Conservation (phyloP, 2,113 vertebrate species). For the Tragelaphus strepsiceros region DNA sequence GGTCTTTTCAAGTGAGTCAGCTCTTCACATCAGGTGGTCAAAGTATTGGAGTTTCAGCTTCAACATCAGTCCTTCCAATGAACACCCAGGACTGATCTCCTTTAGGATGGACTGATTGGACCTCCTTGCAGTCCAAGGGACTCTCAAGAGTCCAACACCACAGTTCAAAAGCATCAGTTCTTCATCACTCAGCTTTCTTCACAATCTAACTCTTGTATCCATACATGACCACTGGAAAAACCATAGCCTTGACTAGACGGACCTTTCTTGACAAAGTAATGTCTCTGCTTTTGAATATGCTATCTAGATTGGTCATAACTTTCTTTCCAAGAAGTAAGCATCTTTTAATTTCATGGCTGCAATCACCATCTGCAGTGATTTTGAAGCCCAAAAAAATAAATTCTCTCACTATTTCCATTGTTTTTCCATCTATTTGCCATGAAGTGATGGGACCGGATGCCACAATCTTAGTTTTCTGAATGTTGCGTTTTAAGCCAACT, state of each 20-base stretch:
- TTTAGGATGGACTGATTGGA: not conserved
- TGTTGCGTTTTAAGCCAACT: not conserved
- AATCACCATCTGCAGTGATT: not conserved
- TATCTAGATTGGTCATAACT: not conserved
- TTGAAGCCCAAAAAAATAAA: not conserved
- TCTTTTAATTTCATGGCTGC: not conserved
- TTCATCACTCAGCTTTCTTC: not conserved
- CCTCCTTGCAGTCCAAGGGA: not conserved
- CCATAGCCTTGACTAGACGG: not conserved
- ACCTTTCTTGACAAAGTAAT: not conserved
- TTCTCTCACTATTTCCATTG: not conserved
- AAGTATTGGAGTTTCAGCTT: not conserved
- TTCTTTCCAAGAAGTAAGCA: not conserved
- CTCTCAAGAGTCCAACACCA: not conserved
- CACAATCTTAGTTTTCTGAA: not conserved
- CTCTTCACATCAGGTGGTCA: not conserved
- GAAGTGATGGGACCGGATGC: not conserved
- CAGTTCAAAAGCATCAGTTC: not conserved
- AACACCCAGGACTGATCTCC: not conserved
- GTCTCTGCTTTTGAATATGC: not conserved
- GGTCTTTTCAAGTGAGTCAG: not conserved
- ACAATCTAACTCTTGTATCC: fast-evolving
- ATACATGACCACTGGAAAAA: not conserved
- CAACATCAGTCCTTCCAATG: not conserved
- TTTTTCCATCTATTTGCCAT: not conserved